Conservation (phyloP, 2,888 invertebrate species). For the Drosophila tanythrix region DNA sequence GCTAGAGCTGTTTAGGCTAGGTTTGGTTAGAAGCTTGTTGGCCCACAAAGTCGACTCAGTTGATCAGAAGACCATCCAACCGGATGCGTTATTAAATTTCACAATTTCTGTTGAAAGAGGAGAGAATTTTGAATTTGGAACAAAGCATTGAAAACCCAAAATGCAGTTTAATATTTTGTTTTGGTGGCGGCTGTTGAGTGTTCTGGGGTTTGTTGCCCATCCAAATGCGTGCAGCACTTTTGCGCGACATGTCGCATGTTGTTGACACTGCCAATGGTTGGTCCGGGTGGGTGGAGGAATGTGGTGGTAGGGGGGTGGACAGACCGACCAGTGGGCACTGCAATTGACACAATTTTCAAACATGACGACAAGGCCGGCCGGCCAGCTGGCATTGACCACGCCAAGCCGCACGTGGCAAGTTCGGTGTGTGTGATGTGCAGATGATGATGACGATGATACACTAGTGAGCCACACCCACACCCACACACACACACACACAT, state of each 20-base stretch:
- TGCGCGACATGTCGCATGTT: slow-evolving; percentile 72
- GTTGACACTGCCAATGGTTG: slow-evolving; percentile 67
- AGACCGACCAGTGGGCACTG: slow-evolving; percentile 58
- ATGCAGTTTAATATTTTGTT: slow-evolving; percentile 6
- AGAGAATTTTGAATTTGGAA: neutral
- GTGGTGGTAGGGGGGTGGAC: neutral
- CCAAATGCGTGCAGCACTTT: slow-evolving; percentile 57
- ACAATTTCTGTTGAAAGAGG: neutral
- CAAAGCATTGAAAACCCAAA: slow-evolving; percentile 42
- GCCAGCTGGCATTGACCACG: slow-evolving; percentile 70
- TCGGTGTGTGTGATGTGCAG: slow-evolving; percentile 43
- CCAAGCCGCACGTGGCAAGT: slow-evolving; percentile 63
- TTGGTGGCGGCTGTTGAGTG: neutral
- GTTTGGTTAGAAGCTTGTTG: too few species aligned
- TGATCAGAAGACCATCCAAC: neutral
- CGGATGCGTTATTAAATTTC: neutral
- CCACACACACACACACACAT: slow-evolving; percentile 42
- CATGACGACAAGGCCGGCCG: slow-evolving; percentile 74
- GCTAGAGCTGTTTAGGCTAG: neutral
- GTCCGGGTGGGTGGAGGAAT: neutral
- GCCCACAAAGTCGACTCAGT: too few species aligned
- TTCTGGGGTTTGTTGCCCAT: slow-evolving; percentile 12
- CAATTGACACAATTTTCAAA: slow-evolving; percentile 78
- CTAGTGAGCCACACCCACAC: slow-evolving; percentile 35
- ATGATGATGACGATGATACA: slow-evolving; percentile 37